Percentiles rank a stretch among this genome's conserved stretches.
phyloP scores from a whole-genome alignment of 2,888 invertebrate species.

The Ichneumoninae sp. region DNA sequence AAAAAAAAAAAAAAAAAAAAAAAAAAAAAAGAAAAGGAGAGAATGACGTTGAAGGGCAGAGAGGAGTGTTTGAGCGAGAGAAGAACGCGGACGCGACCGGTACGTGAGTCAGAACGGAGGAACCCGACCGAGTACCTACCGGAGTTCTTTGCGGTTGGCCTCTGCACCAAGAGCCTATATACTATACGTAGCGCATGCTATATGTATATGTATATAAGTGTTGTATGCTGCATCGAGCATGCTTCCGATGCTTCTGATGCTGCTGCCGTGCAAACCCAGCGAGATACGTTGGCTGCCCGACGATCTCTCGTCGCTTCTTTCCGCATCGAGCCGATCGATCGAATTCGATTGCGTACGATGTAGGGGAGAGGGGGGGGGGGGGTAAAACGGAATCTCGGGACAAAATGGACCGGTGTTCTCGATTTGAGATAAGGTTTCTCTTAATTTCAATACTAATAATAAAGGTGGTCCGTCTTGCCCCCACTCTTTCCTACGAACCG shows the following conservation, averaged over 20 bases:
- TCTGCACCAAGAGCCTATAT: conserved; percentile 56
- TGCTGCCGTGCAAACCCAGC: conserved; percentile 17
- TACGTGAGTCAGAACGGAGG: conserved; percentile 79
- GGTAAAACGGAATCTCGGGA: not conserved
- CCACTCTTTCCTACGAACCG: not conserved
- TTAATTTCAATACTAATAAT: not conserved
- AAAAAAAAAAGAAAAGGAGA: conserved; percentile 21
- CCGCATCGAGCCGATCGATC: conserved; percentile 51
- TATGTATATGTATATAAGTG: conserved; percentile 14
- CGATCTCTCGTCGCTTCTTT: conserved; percentile 24
- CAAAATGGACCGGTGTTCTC: not conserved
- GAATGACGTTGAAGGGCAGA: conserved; percentile 17
- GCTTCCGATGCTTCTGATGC: conserved; percentile 57
- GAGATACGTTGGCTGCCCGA: conserved; percentile 1
- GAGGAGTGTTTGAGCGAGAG: conserved; percentile 63
- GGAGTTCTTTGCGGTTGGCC: conserved; percentile 70
- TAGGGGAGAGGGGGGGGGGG: not conserved
- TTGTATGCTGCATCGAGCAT: conserved; percentile 57
- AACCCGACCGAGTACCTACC: conserved; percentile 74
- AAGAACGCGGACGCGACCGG: conserved; percentile 74
- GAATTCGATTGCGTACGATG: conserved; percentile 48
- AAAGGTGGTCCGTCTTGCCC: too few relatives aligned
- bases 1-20: too few relatives aligned
- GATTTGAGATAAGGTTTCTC: not conserved
- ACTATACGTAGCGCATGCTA: conserved; percentile 30